Evolutionary conservation across 2,113 vertebrate species (phyloP), one percentile per base, ranked within the genome.

Genomic region (Coptodon bakossiorum): DNA sequence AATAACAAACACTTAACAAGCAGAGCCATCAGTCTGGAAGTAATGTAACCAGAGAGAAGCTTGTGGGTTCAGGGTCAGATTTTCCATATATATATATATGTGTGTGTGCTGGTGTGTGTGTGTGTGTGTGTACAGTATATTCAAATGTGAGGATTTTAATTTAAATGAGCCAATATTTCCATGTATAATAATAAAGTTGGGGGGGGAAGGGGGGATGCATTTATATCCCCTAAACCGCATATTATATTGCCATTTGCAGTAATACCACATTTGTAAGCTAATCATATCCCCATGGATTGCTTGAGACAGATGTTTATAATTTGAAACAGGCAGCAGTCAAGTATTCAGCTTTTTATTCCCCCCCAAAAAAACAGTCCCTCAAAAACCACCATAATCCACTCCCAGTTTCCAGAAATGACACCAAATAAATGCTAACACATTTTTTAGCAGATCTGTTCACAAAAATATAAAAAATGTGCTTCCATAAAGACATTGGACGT

Each of bases 1-100:
- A 87, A 93, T 79, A 94, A 95, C 88, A 96, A 88, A 89, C 81
- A 82, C 68, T 81, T 71, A 89, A 61, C 57, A 48, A 82, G 45
- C 78, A 53, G 17, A 82, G 36, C 50, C 36, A 57, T 61, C 29
- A 9, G 38, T 80, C 50, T 63, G 38, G 63, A 92, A 71, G 80
- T 43, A 16, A 71, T 80, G 71, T 71, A 16, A 82, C 78, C 8
- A 50, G 50, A 14, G 34, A 19, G 48, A 81, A 11, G 24, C 68
- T 12, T 54, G 45, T 52, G 36, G 61, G 50, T 40, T 50, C 9
- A 16, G 5, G 56, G 12, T 17, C 50, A 6, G 54, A 24, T 57
- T 40, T 68, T 82, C 24, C 57, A 76, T 27, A 38, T 43, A 83
- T 52, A 24, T 24, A 54, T 6, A 24, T 6, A 45, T 53, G 3